Conservation (phyloP, 2,797 vertebrate species). For the Anomalospiza imberbis region DNA sequence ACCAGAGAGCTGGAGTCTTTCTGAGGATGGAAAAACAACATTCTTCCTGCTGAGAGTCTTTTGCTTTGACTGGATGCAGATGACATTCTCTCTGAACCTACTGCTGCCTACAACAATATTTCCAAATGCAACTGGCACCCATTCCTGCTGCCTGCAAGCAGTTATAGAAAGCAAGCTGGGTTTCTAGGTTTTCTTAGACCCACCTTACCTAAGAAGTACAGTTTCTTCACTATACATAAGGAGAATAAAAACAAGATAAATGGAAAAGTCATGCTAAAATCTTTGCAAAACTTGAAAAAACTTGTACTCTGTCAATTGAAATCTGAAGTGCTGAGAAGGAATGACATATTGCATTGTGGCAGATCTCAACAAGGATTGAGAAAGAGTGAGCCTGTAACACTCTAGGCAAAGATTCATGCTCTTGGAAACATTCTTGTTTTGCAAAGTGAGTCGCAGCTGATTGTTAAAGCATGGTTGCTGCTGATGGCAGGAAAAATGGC, state of each 20-base stretch:
- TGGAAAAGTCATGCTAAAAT: background rate
- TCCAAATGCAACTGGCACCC: conserved; percentile 14
- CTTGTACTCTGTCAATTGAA: background rate
- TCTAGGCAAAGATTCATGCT: background rate
- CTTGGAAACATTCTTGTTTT: conserved; percentile 32
- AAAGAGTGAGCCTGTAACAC: background rate
- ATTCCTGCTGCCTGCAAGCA: background rate
- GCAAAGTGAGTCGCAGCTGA: conserved; percentile 9
- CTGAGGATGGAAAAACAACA: background rate
- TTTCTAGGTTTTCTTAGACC: conserved; percentile 5
- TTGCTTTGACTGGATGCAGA: background rate
- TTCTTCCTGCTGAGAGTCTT: background rate
- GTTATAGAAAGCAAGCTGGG: background rate
- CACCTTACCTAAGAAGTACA: background rate
- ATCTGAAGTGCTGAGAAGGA: background rate
- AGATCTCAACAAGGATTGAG: background rate
- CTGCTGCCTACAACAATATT: conserved; percentile 12
- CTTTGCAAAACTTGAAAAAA: background rate
- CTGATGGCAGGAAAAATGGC: conserved; percentile 4
- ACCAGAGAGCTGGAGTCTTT: background rate
- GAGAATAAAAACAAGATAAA: background rate
- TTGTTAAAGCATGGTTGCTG: conserved; percentile 4
- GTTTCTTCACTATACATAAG: background rate
- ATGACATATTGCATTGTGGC: background rate
- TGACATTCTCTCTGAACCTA: background rate